Percentiles rank a stretch among this genome's conserved stretches.
Conservation (phyloP, 2,113 vertebrate genomes). For the Puffinus mauretanicus region DNA sequence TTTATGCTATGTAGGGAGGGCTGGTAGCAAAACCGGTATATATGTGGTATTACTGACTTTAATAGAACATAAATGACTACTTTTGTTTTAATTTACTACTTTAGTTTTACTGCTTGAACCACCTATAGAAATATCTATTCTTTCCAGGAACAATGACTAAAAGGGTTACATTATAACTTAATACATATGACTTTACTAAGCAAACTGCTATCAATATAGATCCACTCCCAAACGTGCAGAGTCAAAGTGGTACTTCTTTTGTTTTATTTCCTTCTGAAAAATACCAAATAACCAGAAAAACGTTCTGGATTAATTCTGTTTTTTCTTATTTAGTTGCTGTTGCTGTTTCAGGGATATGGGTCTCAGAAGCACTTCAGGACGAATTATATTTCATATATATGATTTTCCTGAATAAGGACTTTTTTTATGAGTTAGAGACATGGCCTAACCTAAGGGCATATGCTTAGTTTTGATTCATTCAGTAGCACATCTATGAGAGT, state of each 20-base stretch:
- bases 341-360: not conserved
- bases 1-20: not conserved
- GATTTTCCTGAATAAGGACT: not conserved
- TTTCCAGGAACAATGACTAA: not conserved
- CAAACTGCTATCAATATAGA: not conserved
- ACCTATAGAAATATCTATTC: not conserved
- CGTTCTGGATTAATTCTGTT: not conserved
- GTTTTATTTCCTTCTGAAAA: not conserved
- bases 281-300: not conserved
- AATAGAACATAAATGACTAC: not conserved
- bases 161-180: not conserved
- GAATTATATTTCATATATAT: not conserved
- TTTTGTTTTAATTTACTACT: not conserved
- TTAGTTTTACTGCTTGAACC: not conserved
- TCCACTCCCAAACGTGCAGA: not conserved
- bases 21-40: not conserved
- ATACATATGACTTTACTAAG: not conserved
- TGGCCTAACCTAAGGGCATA: not conserved
- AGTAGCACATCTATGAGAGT: not conserved
- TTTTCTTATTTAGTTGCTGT: not conserved
- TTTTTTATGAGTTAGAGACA: not conserved
- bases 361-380: not conserved
- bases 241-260: not conserved
- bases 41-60: not conserved
- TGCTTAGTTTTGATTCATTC: not conserved